A percentile compares a stretch with the other conserved stretches of the same genome.
These are phyloP conservation scores for Tinamus guttatus DNA, from an alignment of 2,113 vertebrate species.

Conservation along the genomic window DNA sequence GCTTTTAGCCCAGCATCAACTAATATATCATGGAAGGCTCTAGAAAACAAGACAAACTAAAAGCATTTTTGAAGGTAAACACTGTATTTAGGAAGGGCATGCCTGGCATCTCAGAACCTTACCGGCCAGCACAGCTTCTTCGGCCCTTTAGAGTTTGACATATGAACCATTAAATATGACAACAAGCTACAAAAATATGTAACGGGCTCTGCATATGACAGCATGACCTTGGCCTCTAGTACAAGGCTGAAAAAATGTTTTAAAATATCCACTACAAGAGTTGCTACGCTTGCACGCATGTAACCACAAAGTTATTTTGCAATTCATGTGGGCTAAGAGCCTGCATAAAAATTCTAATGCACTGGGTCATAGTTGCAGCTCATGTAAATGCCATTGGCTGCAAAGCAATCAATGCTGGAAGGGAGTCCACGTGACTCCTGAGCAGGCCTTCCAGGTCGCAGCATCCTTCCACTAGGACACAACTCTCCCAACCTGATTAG, in stretches of 20 bases:
- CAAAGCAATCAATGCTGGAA: neutral
- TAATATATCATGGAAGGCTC: neutral
- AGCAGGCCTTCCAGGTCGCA: neutral
- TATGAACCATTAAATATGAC: accelerated
- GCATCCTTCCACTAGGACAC: neutral
- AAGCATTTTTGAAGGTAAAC: neutral
- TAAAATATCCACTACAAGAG: neutral
- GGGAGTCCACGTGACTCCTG: neutral
- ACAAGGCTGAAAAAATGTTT: neutral
- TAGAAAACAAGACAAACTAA: neutral
- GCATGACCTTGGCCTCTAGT: neutral
- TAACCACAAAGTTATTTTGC: neutral
- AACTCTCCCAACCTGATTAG: neutral
- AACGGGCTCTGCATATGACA: neutral
- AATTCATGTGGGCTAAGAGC: accelerated
- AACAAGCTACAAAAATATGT: neutral
- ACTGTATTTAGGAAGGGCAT: neutral
- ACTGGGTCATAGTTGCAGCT: neutral
- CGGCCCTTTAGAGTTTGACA: neutral
- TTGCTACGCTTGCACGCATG: neutral
- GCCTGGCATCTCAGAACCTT: neutral
- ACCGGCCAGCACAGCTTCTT: neutral
- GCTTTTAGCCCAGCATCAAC: neutral
- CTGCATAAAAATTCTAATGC: neutral
- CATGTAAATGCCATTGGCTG: neutral